Evolutionary conservation across 92 coral and sea anemone species (phyloP), one percentile per base, ranked within the genome.

Genomic region (Pocillopora grandis): DNA sequence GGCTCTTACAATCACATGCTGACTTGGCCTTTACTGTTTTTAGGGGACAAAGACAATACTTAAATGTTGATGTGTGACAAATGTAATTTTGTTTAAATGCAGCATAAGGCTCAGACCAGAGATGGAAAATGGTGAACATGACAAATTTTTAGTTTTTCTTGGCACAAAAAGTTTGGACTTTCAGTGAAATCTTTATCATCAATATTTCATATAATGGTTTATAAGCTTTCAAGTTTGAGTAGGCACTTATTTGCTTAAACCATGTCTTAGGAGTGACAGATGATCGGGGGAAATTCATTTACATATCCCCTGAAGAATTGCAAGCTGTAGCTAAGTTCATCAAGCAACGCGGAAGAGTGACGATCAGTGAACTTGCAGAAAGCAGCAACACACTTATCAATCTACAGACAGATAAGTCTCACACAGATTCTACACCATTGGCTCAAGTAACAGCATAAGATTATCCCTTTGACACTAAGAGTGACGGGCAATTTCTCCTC

Each of bases 251-350:
- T 67, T 42, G n/a, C n/a, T 12, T 20, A 15, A 56, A 33, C 71
- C 15, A 52, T 76, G 35, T 80, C 80, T 58, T 75, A 95, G 98
- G 98, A 12, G 98, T 96, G 63, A 89, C 94, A 56, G 99, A 96
- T 86, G 99, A 96, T 84, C 85, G 99, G 84, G 99, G 99, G 74
- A 96, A 96, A 91, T 96, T 96, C 57, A 97, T 97, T 69, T 97
- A 97, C 86, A 92, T 97, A n/a, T 97, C 99, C 9, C 93, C 91
- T 62, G 98, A 97, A 58, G 99, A 97, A 48, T 85, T 97, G 18
- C 93, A 91, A 74, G 91, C 99, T 16, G 99, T 97, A 27, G 99
- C 99, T 19, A 94, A 90, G 91, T 97, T 97, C 78, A 97, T 97
- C 85, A 94, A 95, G 77, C 99, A 97, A 79, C 90, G 99, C 70